A percentile compares a stretch with the other conserved stretches of the same genome.
phyloP scores from a whole-genome alignment of 2,888 invertebrate species.

The Polietes domitor region DNA sequence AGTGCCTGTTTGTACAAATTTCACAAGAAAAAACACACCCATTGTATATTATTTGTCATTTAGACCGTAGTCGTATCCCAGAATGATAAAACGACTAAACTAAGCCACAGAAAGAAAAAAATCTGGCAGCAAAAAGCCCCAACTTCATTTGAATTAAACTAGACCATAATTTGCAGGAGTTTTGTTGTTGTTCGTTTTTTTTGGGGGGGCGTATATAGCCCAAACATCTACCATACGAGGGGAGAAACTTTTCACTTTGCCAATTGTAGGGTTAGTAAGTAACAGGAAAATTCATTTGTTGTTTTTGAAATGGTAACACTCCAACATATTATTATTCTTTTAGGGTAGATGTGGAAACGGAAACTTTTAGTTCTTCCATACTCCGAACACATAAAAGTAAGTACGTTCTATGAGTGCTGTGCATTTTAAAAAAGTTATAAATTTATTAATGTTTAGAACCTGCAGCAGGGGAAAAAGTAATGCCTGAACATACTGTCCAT shows the following conservation, averaged over 20 bases:
- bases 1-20: not conserved
- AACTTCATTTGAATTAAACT: not conserved
- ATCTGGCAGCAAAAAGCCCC: not conserved
- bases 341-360: not conserved
- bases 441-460: not conserved
- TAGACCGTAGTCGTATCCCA: not conserved
- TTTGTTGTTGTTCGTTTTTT: not conserved
- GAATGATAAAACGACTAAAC: not conserved
- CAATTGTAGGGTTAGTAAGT: not conserved
- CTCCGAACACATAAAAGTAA: not conserved
- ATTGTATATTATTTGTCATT: constrained; percentile 11
- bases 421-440: not conserved
- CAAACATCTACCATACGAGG: not conserved
- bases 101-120: not conserved
- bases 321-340: not conserved
- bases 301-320: not conserved
- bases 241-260: not conserved
- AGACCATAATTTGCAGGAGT: not conserved
- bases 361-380: not conserved
- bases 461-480: not conserved
- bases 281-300: not conserved
- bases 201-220: not conserved
- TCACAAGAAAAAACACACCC: not conserved
- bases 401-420: not conserved
- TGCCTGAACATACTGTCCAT: not conserved